Percentiles rank a stretch among this genome's conserved stretches.
Evolutionary conservation across 92 coral and sea anemone species (phyloP).

Genomic region (Epizoanthus illoricatus): DNA sequence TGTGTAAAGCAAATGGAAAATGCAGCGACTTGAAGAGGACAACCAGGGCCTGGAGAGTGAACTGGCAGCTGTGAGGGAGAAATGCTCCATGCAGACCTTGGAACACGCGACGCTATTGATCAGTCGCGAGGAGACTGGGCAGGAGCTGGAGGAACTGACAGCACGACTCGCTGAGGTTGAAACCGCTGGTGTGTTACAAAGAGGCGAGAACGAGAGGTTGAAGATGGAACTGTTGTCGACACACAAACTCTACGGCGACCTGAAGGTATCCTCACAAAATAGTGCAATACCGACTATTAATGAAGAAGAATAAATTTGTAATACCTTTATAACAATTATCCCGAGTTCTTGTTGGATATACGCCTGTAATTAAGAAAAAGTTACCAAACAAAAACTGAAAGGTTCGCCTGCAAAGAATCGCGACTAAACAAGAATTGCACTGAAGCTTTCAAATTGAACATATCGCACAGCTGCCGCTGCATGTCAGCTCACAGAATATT

Average conservation of each 20-base stretch:
- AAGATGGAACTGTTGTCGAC: conserved; percentile 47
- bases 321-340: too few species aligned
- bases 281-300: too few species aligned
- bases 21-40: conserved; percentile 43
- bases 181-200: conserved; percentile 40
- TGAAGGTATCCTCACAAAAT: conserved; percentile 27
- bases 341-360: too few species aligned
- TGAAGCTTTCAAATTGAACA: too few species aligned
- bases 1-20: conserved; percentile 14
- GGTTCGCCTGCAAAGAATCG: too few species aligned
- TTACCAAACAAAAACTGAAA: too few species aligned
- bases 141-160: conserved; percentile 40
- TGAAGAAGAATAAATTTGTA: too few species aligned
- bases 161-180: conserved; percentile 39
- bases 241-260: conserved; percentile 42
- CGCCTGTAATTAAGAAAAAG: too few species aligned
- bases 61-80: conserved; percentile 16
- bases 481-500: too few species aligned
- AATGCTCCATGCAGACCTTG: conserved; percentile 32
- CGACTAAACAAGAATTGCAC: too few species aligned
- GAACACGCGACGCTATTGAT: conserved; percentile 25
- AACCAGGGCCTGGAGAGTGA: conserved; percentile 44
- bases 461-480: too few species aligned
- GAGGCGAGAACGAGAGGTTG: conserved; percentile 46
- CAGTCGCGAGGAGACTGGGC: conserved; percentile 39